A percentile compares a stretch with the other conserved stretches of the same genome.
phyloP scores from a whole-genome alignment of 2,797 vertebrate species.

The Florisuga fusca region DNA sequence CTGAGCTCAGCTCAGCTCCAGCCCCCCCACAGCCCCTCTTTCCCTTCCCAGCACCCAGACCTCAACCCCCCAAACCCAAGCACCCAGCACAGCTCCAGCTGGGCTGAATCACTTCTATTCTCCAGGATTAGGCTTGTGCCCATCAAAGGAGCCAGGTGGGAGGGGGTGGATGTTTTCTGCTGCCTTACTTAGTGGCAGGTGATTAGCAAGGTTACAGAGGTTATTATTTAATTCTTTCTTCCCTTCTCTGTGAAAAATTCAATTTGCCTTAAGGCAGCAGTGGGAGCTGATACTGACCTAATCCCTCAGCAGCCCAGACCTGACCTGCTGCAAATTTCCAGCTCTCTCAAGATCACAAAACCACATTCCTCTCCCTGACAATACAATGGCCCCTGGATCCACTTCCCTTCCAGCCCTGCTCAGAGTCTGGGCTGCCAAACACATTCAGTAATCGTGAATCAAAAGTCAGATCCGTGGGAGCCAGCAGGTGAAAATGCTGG shows the following conservation, averaged over 20 bases:
- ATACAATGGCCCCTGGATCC: background rate
- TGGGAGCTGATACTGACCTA: slow-evolving; percentile 29
- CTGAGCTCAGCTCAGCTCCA: background rate
- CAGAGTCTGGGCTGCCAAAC: background rate
- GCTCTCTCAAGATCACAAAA: background rate
- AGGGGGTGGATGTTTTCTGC: background rate
- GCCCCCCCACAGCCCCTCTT: too few relatives aligned
- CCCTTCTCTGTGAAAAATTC: slow-evolving; percentile 13
- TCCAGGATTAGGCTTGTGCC: background rate
- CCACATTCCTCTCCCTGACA: slow-evolving; percentile 23
- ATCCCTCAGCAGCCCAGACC: slow-evolving; percentile 16
- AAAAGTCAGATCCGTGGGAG: background rate
- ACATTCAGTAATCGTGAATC: background rate
- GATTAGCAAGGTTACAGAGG: background rate
- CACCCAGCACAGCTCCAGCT: background rate
- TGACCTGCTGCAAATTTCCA: slow-evolving; percentile 43
- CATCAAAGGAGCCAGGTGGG: background rate
- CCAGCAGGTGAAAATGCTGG: background rate
- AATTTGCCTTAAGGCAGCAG: slow-evolving; percentile 23
- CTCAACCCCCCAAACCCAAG: background rate
- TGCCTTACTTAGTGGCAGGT: background rate
- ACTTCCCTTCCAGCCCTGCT: slow-evolving; percentile 18
- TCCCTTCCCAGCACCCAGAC: background rate
- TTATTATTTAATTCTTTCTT: background rate
- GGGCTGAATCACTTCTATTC: background rate